Evolutionary conservation across 2,888 invertebrate species (phyloP), one percentile per base, ranked within the genome.

Genomic region (Caenorhabditis sp.): DNA sequence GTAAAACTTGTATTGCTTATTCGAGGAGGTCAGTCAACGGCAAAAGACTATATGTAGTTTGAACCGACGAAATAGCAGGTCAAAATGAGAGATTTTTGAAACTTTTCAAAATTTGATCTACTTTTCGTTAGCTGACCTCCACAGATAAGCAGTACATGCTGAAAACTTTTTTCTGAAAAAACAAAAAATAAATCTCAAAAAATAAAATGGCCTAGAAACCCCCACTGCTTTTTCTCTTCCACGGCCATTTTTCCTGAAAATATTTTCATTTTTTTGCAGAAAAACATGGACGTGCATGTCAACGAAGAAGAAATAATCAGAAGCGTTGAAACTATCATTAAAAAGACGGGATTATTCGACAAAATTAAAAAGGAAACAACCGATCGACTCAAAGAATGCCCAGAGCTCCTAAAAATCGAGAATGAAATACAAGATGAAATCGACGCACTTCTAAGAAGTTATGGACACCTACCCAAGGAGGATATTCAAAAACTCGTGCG

Each of bases 291-390:
- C 27, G 2, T 27, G 10, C 27, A 57, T 21, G 31, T 67, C 5
- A 62, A 72, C 43, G 65, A 73, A 21, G 60, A 63, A 0, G 59
- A 31, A 23, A 73, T 73, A 1, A 27, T 53, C 8, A 63, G 27
- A 23, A 65, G 43, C 31, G 73, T 73, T 20, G 69, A 73, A 1
- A 52, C 25, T 26, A 63, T 54, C 23, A 27, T 73, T 5, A 73
- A 73, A 53, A 73, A 66, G 21, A 65, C 43, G 4, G 73, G 73
- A 49, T 66, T 60, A 8, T 73, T 69, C 56, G 73, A 73, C 49
- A 69, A 59, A 63, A 52, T 73, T 14, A 59, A 69, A 8, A 73
- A 69, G 53, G 58, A 69, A 52, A 56, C 60, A 14, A 62, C 57
- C 12, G 69, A 69, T 27, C 26, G 62, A 10, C 26, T 73, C 17